Conservation (phyloP, 92 coral and sea anemone species). For the Paragorgia papillata region DNA sequence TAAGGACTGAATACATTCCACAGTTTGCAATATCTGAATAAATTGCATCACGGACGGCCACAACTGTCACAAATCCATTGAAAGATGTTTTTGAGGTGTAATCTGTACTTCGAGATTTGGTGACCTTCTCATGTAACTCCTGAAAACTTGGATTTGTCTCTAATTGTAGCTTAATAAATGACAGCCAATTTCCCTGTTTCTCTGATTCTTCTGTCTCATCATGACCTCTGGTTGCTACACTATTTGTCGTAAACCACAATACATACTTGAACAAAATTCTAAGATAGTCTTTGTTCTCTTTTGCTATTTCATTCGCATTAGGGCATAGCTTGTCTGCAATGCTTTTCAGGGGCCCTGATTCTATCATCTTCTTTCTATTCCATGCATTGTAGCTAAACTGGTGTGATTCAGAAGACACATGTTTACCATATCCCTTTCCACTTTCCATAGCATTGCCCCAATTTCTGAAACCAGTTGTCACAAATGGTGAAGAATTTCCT, state of each 20-base stretch:
- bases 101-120: background rate
- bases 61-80: conserved; percentile 12
- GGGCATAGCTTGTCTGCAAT: conserved; percentile 12
- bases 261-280: conserved; percentile 8
- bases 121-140: background rate
- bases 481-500: conserved; percentile 23
- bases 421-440: conserved; percentile 6
- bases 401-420: conserved; percentile 14
- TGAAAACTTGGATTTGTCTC: conserved; percentile 1
- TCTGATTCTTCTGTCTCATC: conserved; percentile 21
- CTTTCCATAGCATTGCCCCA: conserved; percentile 21
- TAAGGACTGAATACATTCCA: conserved; percentile 19
- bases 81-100: conserved; percentile 15
- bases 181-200: conserved; percentile 17
- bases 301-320: conserved; percentile 1
- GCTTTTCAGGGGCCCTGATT: background rate
- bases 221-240: conserved; percentile 3
- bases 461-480: conserved; percentile 11
- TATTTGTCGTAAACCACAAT: conserved; percentile 18
- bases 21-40: conserved; percentile 3
- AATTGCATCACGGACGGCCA: background rate
- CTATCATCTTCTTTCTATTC: conserved; percentile 10
- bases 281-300: conserved; percentile 1
- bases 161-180: conserved; percentile 10
- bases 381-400: background rate